Percentiles rank a stretch among this genome's conserved stretches.
Conservation (phyloP, 92 coral and sea anemone genomes). For the Paramuricea clavata region DNA sequence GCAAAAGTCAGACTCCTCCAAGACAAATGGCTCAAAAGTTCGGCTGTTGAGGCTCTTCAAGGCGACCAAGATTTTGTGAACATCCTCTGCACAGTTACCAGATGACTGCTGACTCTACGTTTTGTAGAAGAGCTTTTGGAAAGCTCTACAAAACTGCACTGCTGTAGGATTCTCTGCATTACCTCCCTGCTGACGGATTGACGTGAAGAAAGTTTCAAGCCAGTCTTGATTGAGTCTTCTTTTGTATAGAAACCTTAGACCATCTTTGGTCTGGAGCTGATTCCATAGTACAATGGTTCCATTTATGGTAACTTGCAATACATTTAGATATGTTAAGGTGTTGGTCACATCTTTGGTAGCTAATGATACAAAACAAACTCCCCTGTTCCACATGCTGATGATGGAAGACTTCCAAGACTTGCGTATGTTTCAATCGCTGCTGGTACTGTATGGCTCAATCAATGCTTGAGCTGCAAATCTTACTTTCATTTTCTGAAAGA, state of each 20-base stretch:
- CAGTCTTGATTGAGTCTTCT: constrained; percentile 26
- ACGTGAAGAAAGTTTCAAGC: background rate
- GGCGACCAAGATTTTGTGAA: background rate
- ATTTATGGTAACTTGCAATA: background rate
- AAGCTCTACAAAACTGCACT: constrained; percentile 16
- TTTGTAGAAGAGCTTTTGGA: background rate
- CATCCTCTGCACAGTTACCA: constrained; percentile 12
- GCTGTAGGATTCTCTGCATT: constrained; percentile 29
- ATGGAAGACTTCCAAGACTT: background rate
- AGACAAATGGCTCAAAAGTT: background rate
- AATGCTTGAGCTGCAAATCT: background rate
- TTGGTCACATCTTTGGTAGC: background rate
- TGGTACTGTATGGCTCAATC: background rate
- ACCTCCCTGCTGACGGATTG: constrained; percentile 8
- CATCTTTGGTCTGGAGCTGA: too few relatives aligned
- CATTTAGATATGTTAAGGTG: background rate
- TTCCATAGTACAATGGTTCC: background rate
- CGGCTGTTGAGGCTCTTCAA: too few relatives aligned
- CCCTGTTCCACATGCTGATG: constrained; percentile 8
- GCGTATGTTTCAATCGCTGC: background rate
- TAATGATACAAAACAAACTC: background rate
- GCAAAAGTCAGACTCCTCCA: background rate
- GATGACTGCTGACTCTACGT: too few relatives aligned
- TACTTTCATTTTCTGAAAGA: constrained; percentile 12
- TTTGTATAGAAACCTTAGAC: background rate